Evolutionary conservation across 2,113 vertebrate species (phyloP), one percentile per base, ranked within the genome.

Genomic region (Thomomys bottae): DNA sequence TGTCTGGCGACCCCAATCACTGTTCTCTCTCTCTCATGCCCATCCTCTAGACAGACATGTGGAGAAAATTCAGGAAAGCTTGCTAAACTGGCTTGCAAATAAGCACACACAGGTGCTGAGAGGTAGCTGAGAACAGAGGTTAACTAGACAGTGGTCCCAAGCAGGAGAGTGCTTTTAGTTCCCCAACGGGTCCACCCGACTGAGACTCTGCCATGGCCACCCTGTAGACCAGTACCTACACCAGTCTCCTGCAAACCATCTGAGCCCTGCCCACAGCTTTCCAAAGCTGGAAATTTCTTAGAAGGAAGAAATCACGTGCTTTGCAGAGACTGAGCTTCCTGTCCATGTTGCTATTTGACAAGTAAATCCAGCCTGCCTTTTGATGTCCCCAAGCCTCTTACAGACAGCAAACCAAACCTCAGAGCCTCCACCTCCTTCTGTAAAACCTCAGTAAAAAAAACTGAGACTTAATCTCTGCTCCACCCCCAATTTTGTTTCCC

Each of bases 391-490:
- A 6, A 6, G 68, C 45, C 45, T 23, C 86, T 73, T 8, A 32
- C 17, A 18, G 23, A 36, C 2, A 3, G 11, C 77, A 26, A 17
- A 42, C 32, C 70, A 15, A 61, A 64, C 17, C 21, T 20, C 59
- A 42, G 72, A 45, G 36, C 45, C 45, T 72, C 32, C 77, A 20
- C 93, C 96, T 95, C 90, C 94, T 84, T 96, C 95, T 96, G 93
- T 71, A 91, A 96, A 96, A 89, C 54, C 93, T 71, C 34, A 34
- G 68, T 42, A 88, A 84, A 34, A 84, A 34, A 94, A 97, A 97
- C 89, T 95, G 93, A 97, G 95, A 97, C 94, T 95, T 97, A 96
- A 96, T 95, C 96, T 86, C 72, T 40, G 6, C 20, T 64, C 54
- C 68, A 54, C n/a, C 93, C 96, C 94, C 75, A 87, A 89, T 96